Conservation (phyloP, 2,888 invertebrate species). For the Julus scandinavius region DNA sequence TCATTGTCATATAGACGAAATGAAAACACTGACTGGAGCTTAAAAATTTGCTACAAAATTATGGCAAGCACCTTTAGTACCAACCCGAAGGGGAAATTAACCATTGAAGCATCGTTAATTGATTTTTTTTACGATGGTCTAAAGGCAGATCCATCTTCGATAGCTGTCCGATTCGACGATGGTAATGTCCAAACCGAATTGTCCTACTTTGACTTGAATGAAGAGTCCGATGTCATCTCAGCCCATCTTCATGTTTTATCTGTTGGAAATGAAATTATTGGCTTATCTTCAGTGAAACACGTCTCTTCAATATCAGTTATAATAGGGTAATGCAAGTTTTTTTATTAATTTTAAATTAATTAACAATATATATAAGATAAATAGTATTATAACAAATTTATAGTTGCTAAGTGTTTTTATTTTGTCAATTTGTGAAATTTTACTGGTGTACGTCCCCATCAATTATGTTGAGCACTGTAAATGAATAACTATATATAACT, state of each 20-base stretch:
- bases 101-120: background rate
- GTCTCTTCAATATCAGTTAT: background rate
- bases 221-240: background rate
- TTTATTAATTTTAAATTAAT: background rate
- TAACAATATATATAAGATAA: no score
- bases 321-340: background rate
- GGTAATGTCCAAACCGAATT: background rate
- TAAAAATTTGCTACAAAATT: no score
- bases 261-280: background rate
- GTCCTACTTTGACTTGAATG: background rate
- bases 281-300: background rate
- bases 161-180: constrained; percentile 25
- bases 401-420: no score
- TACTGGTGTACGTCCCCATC: no score
- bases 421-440: no score
- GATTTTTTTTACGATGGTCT: background rate
- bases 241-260: background rate
- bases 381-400: no score
- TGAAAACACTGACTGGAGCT: no score
- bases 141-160: background rate
- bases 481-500: no score
- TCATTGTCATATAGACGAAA: no score
- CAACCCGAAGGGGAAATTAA: background rate
- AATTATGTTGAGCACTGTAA: no score
- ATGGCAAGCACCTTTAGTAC: no score